These are phyloP conservation scores for Petrocephalus microphthalmus DNA, from an alignment of 2,113 vertebrate genomes.

Conservation along the genomic window DNA sequence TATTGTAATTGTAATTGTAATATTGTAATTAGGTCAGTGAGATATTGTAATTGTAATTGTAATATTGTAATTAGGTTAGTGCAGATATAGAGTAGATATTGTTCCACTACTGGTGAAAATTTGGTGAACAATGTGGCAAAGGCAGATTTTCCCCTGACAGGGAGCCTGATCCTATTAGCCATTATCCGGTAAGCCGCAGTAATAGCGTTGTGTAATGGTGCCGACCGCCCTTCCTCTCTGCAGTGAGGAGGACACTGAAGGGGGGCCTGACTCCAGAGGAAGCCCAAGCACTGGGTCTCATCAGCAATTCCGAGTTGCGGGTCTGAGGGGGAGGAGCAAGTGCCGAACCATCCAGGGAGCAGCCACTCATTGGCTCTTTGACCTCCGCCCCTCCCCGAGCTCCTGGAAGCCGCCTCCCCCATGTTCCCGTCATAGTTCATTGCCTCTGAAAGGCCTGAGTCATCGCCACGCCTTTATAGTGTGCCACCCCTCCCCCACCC, in stretches of 20 bases:
- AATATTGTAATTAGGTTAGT: no score
- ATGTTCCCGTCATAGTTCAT: neutral
- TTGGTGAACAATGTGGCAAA: neutral
- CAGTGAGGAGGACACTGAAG: slow-evolving; percentile 93
- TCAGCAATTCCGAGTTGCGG: slow-evolving; percentile 84
- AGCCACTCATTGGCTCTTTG: slow-evolving; percentile 31
- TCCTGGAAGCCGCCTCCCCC: neutral
- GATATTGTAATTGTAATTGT: no score
- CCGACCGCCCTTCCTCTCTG: slow-evolving; percentile 4
- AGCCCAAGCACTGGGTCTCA: slow-evolving; percentile 84
- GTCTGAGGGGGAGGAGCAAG: slow-evolving; percentile 65
- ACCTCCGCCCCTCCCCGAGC: slow-evolving; percentile 13
- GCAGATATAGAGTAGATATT: no score
- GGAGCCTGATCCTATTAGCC: neutral
- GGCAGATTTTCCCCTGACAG: neutral
- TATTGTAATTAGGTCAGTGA: no score
- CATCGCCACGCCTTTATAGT: neutral
- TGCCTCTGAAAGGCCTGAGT: neutral
- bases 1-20: no score
- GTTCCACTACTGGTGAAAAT: neutral
- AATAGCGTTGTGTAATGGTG: neutral
- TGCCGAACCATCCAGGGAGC: slow-evolving; percentile 31
- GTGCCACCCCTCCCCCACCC: neutral
- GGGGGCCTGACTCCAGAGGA: slow-evolving; percentile 87
- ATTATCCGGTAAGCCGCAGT: neutral